phyloP scores from a whole-genome alignment of 2,113 vertebrate genomes.

The Sitta europaea region DNA sequence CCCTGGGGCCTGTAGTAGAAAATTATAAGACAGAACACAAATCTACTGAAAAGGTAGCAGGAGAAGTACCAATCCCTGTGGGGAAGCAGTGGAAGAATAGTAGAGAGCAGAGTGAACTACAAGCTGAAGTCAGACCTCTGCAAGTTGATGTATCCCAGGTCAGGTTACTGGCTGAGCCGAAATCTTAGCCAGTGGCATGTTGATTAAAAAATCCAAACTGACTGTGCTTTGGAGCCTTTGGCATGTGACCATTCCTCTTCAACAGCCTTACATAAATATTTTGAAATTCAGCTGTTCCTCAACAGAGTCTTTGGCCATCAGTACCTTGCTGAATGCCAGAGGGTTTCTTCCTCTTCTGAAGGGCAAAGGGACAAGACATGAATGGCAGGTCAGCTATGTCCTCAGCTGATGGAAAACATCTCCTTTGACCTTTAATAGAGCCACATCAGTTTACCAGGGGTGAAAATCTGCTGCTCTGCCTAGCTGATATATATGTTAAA shows the following conservation, averaged over 20 bases:
- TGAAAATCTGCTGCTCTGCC: background rate
- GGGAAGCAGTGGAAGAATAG: background rate
- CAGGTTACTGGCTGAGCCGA: background rate
- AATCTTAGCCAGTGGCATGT: background rate
- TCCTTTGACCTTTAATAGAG: background rate
- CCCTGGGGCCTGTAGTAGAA: background rate
- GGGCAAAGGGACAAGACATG: background rate
- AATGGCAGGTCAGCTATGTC: background rate
- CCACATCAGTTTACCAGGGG: background rate
- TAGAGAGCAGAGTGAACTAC: background rate
- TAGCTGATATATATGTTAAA: background rate
- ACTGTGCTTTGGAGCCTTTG: background rate
- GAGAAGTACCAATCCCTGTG: background rate
- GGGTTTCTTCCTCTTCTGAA: background rate
- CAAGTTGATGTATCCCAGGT: background rate
- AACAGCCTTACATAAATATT: background rate
- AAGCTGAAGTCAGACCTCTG: background rate
- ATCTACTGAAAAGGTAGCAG: background rate
- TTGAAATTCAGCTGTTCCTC: background rate
- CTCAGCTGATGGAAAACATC: background rate
- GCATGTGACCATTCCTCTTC: background rate
- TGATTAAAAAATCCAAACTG: constrained; percentile 32
- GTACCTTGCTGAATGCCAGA: background rate
- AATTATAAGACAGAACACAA: constrained; percentile 27
- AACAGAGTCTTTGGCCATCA: background rate